Evolutionary conservation across 2,888 invertebrate genomes (phyloP).

Genomic region (Eristalis intricaria): DNA sequence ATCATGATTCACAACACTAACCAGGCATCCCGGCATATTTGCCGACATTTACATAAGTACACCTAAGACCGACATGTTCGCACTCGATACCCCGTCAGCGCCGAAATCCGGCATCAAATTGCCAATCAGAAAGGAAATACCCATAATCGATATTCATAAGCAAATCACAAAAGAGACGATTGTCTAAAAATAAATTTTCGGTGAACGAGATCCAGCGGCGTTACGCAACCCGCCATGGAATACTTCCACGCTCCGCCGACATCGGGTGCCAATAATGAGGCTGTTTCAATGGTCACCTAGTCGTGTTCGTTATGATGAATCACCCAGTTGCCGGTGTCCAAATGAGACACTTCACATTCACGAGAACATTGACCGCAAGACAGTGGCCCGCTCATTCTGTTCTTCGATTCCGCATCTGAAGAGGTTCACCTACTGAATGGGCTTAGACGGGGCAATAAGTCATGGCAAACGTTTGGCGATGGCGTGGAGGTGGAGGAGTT

Average conservation of each 20-base stretch:
- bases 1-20: not conserved
- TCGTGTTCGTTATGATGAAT: constrained; percentile 7
- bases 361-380: constrained; percentile 23
- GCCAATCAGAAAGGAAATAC: constrained; percentile 20
- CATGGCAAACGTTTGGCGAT: not conserved
- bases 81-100: not conserved
- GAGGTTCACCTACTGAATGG: constrained; percentile 25
- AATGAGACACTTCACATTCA: not conserved
- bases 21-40: not conserved
- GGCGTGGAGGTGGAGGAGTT: not conserved
- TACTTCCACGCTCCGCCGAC: constrained; percentile 5
- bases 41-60: not conserved
- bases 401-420: constrained; percentile 5
- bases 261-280: constrained; percentile 19
- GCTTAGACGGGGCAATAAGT: not conserved
- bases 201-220: not conserved
- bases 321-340: not conserved
- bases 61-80: not conserved
- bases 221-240: not conserved
- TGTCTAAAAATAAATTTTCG: constrained; percentile 3
- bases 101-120: constrained; percentile 13
- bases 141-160: constrained; percentile 9
- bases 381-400: not conserved
- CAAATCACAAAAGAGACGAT: not conserved
- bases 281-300: constrained; percentile 14